These are phyloP conservation scores for Poeciliopsis turneri DNA, from an alignment of 2,797 vertebrate genomes.

Conservation along the genomic window DNA sequence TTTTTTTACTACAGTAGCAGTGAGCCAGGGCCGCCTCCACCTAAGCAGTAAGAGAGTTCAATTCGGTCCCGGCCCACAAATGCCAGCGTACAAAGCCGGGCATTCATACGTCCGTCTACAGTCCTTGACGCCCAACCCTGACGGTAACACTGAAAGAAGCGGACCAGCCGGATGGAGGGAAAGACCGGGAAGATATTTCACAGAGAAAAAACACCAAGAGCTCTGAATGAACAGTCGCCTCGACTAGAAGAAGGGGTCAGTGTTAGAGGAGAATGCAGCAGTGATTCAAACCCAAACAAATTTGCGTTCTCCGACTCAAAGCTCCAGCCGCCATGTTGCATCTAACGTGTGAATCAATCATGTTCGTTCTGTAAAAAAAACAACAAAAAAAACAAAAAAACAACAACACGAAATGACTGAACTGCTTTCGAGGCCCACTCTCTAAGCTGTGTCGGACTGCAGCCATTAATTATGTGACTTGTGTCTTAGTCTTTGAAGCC, in stretches of 20 bases:
- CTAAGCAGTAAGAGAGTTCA: constrained; percentile 50
- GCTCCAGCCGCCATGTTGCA: constrained; percentile 21
- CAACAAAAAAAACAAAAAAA: not conserved
- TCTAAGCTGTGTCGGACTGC: constrained; percentile 7
- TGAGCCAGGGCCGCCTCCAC: constrained; percentile 40
- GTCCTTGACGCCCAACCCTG: constrained; percentile 57
- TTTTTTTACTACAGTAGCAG: constrained; percentile 28
- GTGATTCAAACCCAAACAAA: constrained; percentile 25
- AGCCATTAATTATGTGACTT: constrained; percentile 12
- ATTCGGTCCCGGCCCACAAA: constrained; percentile 61
- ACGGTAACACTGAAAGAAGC: constrained; percentile 49
- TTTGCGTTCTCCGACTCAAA: constrained; percentile 32
- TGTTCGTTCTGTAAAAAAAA: constrained; percentile 23
- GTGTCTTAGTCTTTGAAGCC: constrained; percentile 9
- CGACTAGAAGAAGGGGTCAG: constrained; percentile 40
- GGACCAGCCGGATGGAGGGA: constrained; percentile 59
- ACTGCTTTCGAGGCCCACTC: not conserved
- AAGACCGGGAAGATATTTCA: constrained; percentile 54
- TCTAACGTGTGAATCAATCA: not conserved
- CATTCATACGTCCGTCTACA: constrained; percentile 70
- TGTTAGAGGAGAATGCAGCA: constrained; percentile 58
- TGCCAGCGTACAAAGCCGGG: constrained; percentile 71
- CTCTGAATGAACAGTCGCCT: constrained; percentile 61
- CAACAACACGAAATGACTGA: constrained; percentile 8
- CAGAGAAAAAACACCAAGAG: constrained; percentile 54